Percentiles rank a stretch among this genome's conserved stretches.
phyloP scores from a whole-genome alignment of 2,888 invertebrate genomes.

The Eubasilissa splendida region DNA sequence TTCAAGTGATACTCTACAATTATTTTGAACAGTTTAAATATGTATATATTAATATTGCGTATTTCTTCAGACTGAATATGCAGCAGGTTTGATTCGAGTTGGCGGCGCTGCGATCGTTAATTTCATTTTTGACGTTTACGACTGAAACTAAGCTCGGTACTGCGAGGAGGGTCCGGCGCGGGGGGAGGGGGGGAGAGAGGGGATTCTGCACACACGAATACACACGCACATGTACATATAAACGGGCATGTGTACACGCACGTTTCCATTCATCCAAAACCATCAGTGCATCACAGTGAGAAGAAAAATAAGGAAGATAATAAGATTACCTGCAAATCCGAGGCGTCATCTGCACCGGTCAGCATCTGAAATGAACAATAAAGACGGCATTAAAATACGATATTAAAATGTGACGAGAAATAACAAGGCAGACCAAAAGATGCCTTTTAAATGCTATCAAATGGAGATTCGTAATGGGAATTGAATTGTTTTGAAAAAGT shows the following conservation, averaged over 20 bases:
- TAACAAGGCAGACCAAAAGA: too few species aligned
- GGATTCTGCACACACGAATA: constrained; percentile 32
- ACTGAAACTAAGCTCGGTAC: constrained; percentile 38
- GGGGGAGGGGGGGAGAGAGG: constrained; percentile 37
- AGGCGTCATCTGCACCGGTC: background rate
- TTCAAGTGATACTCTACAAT: too few species aligned
- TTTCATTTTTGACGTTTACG: constrained; percentile 57
- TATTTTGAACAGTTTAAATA: background rate
- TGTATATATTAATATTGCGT: background rate
- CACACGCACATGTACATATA: constrained; percentile 23
- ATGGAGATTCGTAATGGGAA: too few species aligned
- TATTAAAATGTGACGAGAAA: background rate
- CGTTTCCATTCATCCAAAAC: constrained; percentile 31
- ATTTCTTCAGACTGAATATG: constrained; percentile 7
- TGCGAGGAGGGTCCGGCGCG: constrained; percentile 42
- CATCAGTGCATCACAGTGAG: background rate
- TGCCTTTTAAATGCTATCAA: too few species aligned
- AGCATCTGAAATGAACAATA: constrained; percentile 26
- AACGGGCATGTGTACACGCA: background rate
- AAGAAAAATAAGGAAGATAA: background rate
- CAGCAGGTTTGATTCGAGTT: constrained; percentile 30
- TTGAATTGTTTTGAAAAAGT: background rate
- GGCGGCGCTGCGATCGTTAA: constrained; percentile 50
- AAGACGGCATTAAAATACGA: constrained; percentile 11
- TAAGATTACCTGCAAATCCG: constrained; percentile 21